Evolutionary conservation across 1,140 invertebrate genomes (phyloP).

Genomic region (Aphis gossypii): DNA sequence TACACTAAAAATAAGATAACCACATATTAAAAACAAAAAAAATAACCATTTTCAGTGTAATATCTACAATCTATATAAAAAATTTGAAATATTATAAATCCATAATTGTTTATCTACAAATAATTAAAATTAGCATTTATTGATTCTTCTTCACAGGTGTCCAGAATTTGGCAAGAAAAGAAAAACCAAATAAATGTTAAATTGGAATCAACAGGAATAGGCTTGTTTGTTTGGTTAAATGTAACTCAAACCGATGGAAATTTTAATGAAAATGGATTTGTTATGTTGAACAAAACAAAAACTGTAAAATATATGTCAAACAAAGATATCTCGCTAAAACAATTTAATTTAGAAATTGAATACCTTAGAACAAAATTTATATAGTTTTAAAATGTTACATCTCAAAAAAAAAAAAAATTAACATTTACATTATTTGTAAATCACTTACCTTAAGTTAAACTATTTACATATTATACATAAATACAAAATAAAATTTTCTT

Average conservation of each 20-base stretch:
- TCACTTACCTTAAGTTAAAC: not conserved
- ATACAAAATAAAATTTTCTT: not conserved
- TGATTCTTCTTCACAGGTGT: not conserved
- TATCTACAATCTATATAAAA: not conserved
- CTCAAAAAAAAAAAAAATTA: not conserved
- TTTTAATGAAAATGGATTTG: slow-evolving; percentile 75
- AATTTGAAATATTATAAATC: not conserved
- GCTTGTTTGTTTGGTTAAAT: slow-evolving; percentile 75
- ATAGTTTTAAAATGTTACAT: not conserved
- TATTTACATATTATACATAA: not conserved
- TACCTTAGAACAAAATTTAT: slow-evolving; percentile 38
- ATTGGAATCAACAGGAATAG: slow-evolving; percentile 63
- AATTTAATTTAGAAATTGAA: slow-evolving; percentile 35
- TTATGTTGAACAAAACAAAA: slow-evolving; percentile 58
- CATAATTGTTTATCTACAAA: not conserved
- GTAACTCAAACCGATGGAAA: slow-evolving; percentile 64
- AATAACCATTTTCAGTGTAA: not conserved
- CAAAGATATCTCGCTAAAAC: not conserved
- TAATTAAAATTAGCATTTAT: not conserved
- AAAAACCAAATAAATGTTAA: slow-evolving; percentile 15
- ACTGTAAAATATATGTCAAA: slow-evolving; percentile 45
- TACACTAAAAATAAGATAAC: not conserved
- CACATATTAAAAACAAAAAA: not conserved
- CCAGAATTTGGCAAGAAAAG: slow-evolving; percentile 26
- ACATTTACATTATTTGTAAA: not conserved